Conservation (phyloP, 2,888 invertebrate species). For the Helleia helle region DNA sequence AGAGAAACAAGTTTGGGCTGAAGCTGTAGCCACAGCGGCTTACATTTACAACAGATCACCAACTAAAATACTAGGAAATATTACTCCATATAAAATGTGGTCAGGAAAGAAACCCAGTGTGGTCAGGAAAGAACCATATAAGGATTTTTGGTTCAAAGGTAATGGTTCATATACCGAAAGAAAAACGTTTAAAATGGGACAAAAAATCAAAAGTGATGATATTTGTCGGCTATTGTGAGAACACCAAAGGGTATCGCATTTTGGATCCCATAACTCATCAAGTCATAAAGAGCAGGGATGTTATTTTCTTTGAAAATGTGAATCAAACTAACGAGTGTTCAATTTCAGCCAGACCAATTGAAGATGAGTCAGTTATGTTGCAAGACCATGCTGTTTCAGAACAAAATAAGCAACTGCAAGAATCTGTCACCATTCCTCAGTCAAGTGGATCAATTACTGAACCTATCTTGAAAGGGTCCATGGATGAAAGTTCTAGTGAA, state of each 20-base stretch:
- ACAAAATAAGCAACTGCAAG: neutral
- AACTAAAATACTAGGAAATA: neutral
- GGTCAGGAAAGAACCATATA: neutral
- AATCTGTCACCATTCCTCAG: neutral
- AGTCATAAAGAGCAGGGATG: slow-evolving; percentile 1
- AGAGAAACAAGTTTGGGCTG: too few relatives aligned
- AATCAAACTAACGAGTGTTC: neutral
- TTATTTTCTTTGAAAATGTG: neutral
- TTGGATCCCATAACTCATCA: neutral
- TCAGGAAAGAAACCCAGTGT: neutral
- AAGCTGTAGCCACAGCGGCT: neutral
- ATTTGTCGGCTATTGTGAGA: too few relatives aligned
- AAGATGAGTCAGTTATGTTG: too few relatives aligned
- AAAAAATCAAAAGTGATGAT: too few relatives aligned
- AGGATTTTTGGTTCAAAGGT: slow-evolving; percentile 6
- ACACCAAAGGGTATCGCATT: too few relatives aligned
- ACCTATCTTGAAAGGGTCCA: too few relatives aligned
- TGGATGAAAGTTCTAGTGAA: slow-evolving; percentile 2
- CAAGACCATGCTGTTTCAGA: neutral
- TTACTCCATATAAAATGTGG: neutral
- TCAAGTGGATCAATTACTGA: too few relatives aligned
- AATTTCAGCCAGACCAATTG: too few relatives aligned
- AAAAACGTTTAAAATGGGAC: slow-evolving; percentile 6
- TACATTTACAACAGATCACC: neutral
- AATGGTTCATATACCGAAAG: slow-evolving; percentile 9